A percentile compares a stretch with the other conserved stretches of the same genome.
These are phyloP conservation scores for Coryphaenoides rupestris DNA, from an alignment of 2,113 vertebrate genomes.

Conservation along the genomic window DNA sequence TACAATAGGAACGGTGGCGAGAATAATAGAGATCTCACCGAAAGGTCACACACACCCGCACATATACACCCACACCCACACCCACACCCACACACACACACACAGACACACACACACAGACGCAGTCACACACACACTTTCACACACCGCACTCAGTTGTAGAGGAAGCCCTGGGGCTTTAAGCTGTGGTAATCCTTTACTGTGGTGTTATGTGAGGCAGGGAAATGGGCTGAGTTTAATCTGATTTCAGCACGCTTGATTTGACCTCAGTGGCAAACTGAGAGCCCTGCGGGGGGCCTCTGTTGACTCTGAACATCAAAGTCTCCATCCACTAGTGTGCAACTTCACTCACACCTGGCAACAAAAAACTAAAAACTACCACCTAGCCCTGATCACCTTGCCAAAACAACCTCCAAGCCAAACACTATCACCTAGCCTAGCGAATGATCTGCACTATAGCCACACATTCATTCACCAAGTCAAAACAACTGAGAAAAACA, in stretches of 20 bases:
- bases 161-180: constrained; percentile 20
- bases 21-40: neutral
- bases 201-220: constrained; percentile 45
- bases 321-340: neutral
- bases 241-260: constrained; percentile 55
- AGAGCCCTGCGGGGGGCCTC: constrained; percentile 30
- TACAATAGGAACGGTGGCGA: neutral
- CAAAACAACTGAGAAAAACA: too few relatives aligned
- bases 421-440: too few relatives aligned
- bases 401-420: too few relatives aligned
- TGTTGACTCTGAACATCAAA: constrained; percentile 21
- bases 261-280: constrained; percentile 46
- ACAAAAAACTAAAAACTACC: neutral
- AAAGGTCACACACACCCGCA: neutral
- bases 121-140: constrained; percentile 10
- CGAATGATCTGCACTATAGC: too few relatives aligned
- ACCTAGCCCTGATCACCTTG: neutral
- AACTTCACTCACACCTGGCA: too few relatives aligned
- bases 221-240: constrained; percentile 65
- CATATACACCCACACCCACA: too few relatives aligned
- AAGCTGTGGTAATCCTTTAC: constrained; percentile 31
- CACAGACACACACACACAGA: too few relatives aligned
- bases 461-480: too few relatives aligned
- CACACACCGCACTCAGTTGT: constrained; percentile 18
- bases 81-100: too few relatives aligned